Evolutionary conservation across 1,140 invertebrate species (phyloP).

Genomic region (Parapsyche elsis): DNA sequence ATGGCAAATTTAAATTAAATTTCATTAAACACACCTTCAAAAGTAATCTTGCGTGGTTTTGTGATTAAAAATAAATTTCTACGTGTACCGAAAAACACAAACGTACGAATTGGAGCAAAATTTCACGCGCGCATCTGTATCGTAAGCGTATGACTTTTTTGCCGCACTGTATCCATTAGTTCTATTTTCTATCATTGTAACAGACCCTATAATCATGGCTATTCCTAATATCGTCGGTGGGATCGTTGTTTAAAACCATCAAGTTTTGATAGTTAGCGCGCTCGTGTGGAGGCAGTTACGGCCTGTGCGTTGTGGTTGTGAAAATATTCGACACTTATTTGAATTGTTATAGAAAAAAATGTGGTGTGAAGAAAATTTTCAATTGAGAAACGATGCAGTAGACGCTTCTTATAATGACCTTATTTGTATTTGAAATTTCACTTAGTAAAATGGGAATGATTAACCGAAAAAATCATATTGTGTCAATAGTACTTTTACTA

Average conservation of each 20-base stretch:
- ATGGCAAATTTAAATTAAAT: no score
- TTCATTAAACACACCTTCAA: no score
- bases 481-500: no score
- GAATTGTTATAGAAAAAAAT: no score
- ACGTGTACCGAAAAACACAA: not conserved
- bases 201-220: conserved; percentile 38
- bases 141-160: not conserved
- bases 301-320: not conserved
- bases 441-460: no score
- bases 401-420: no score
- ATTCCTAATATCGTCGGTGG: conserved; percentile 29
- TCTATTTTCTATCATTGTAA: conserved; percentile 34
- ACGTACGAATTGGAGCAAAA: not conserved
- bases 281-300: not conserved
- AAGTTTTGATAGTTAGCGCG: conserved; percentile 3
- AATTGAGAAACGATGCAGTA: no score
- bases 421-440: no score
- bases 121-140: not conserved
- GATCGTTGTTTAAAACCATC: conserved; percentile 32
- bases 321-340: not conserved
- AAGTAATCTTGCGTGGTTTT: no score
- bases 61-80: no score
- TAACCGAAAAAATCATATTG: no score
- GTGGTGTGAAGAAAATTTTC: no score
- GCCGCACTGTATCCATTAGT: not conserved